Evolutionary conservation across 2,797 vertebrate species (phyloP).

Genomic region (Setipinna tenuifilis): DNA sequence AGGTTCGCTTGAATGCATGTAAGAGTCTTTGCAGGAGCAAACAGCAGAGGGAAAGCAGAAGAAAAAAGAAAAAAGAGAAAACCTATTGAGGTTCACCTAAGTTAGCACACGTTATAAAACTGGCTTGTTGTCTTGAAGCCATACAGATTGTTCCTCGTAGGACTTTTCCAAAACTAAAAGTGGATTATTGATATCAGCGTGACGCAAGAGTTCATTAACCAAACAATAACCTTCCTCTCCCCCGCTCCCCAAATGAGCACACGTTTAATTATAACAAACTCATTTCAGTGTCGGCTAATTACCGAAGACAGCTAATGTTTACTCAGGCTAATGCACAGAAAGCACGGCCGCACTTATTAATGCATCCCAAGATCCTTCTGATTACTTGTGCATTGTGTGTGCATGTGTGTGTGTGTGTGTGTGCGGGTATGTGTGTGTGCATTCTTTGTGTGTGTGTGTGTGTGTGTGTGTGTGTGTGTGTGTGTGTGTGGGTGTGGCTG

Average conservation of each 20-base stretch:
- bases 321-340: slow-evolving; percentile 30
- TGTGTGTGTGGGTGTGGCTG: not conserved
- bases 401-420: not conserved
- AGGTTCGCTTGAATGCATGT: too few species aligned
- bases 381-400: not conserved
- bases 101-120: too few species aligned
- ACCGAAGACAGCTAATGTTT: slow-evolving; percentile 41
- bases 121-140: too few species aligned
- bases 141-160: too few species aligned
- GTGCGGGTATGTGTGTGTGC: not conserved
- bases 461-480: not conserved
- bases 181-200: too few species aligned
- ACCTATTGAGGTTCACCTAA: too few species aligned
- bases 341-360: slow-evolving; percentile 21
- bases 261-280: slow-evolving; percentile 15
- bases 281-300: slow-evolving; percentile 22
- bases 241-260: not conserved
- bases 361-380: not conserved
- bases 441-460: not conserved
- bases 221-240: not conserved
- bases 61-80: too few species aligned
- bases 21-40: too few species aligned
- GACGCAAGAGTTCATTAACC: not conserved
- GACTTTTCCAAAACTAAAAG: too few species aligned
- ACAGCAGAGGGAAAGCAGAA: too few species aligned